Evolutionary conservation across 2,888 invertebrate species (phyloP).

Genomic region (Troides helena): DNA sequence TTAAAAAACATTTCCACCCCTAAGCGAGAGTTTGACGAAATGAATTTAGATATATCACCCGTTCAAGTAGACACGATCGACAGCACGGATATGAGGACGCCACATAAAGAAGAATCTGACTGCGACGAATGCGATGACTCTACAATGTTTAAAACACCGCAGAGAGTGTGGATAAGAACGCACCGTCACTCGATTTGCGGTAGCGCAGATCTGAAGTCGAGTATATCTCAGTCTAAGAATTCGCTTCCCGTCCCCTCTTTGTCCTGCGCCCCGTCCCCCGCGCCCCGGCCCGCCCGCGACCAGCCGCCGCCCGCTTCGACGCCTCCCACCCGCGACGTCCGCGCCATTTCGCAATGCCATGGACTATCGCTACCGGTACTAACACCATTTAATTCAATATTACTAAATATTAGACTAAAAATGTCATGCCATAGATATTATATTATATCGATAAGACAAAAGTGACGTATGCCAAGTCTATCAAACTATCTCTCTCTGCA

Average conservation of each 20-base stretch:
- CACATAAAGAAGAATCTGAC: conserved; percentile 44
- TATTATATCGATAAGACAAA: conserved; percentile 33
- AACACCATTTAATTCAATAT: conserved; percentile 78
- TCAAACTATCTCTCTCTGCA: conserved; percentile 24
- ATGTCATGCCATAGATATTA: conserved; percentile 53
- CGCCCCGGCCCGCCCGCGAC: conserved; percentile 55
- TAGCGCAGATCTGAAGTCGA: conserved; percentile 46
- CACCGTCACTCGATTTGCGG: conserved; percentile 68
- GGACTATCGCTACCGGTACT: conserved; percentile 81
- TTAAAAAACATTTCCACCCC: conserved; percentile 65
- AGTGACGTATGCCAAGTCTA: conserved; percentile 25
- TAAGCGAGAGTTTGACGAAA: conserved; percentile 60
- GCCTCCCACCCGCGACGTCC: conserved; percentile 70
- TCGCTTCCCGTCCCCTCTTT: conserved; percentile 27
- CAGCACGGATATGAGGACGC: conserved; percentile 60
- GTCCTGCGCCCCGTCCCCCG: conserved; percentile 31
- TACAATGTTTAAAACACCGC: conserved; percentile 68
- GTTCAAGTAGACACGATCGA: conserved; percentile 74
- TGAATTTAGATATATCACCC: conserved; percentile 69
- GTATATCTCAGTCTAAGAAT: conserved; percentile 26
- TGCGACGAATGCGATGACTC: conserved; percentile 70
- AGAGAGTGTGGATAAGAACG: conserved; percentile 60
- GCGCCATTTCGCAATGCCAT: conserved; percentile 77
- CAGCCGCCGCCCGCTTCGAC: conserved; percentile 65
- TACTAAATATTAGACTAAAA: conserved; percentile 67